Percentiles rank a stretch among this genome's conserved stretches.
phyloP scores from a whole-genome alignment of 2,113 vertebrate genomes.

The Cariama cristata region DNA sequence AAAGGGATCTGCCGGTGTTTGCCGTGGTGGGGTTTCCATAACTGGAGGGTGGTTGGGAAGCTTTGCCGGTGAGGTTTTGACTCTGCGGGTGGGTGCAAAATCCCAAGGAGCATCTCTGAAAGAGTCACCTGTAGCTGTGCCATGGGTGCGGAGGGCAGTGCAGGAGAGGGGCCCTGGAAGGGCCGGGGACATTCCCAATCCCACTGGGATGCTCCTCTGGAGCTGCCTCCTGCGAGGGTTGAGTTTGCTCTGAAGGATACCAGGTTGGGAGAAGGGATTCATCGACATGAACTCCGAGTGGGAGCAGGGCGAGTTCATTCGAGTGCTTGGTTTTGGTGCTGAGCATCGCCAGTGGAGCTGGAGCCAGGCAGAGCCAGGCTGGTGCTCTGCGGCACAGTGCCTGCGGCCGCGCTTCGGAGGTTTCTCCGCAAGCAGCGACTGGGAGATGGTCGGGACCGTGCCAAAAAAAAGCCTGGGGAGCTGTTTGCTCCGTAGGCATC shows the following conservation, averaged over 20 bases:
- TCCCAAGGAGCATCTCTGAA: neutral
- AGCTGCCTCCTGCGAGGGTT: neutral
- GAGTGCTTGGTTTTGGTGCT: fast-evolving
- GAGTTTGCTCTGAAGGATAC: fast-evolving
- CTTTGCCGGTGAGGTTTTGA: neutral
- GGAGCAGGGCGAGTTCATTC: neutral
- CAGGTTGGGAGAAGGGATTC: neutral
- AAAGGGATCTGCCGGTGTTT: neutral
- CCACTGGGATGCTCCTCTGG: neutral
- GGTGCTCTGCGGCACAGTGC: fast-evolving
- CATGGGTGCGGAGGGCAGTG: neutral
- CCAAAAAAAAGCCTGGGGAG: neutral
- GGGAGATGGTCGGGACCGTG: neutral
- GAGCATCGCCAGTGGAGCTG: neutral
- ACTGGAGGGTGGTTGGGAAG: neutral
- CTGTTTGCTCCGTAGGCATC: fast-evolving
- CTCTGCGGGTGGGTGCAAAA: neutral
- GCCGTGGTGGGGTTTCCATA: neutral
- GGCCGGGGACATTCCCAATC: fast-evolving
- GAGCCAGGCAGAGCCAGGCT: neutral
- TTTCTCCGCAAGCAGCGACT: fast-evolving
- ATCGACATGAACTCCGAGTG: fast-evolving
- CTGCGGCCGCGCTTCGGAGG: fast-evolving
- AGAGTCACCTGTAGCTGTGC: neutral
- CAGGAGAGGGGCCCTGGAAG: neutral